Conservation (phyloP, 2,113 vertebrate species). For the Oophaga pumilio region DNA sequence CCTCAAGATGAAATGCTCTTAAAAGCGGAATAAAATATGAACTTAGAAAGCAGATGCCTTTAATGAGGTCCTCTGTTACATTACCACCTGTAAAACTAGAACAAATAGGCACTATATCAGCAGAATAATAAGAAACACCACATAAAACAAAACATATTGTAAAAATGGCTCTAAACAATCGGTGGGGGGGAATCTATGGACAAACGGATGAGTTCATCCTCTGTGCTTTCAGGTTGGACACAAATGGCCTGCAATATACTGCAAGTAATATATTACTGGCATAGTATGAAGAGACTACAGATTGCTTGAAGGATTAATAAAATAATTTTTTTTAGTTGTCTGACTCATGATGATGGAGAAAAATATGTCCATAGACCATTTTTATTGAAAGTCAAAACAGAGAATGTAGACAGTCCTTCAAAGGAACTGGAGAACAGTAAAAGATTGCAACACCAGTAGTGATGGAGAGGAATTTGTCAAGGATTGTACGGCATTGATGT, state of each 20-base stretch:
- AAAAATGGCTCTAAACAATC: slow-evolving; percentile 42
- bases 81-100: slow-evolving; percentile 59
- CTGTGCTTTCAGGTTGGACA: neutral
- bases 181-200: slow-evolving; percentile 13
- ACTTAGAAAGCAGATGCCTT: slow-evolving; percentile 69
- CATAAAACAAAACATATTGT: slow-evolving; percentile 52
- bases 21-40: slow-evolving; percentile 73
- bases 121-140: slow-evolving; percentile 58
- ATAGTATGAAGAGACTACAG: neutral
- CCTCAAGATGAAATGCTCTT: slow-evolving; percentile 66
- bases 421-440: neutral
- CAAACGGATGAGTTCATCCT: slow-evolving; percentile 28
- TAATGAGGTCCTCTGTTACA: slow-evolving; percentile 72
- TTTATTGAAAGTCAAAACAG: neutral
- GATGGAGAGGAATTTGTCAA: too few relatives aligned
- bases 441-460: neutral
- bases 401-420: neutral
- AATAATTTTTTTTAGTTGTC: neutral
- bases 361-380: neutral
- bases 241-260: neutral
- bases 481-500: too few relatives aligned
- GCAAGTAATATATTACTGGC: neutral
- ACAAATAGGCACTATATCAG: slow-evolving; percentile 66
- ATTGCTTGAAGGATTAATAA: neutral
- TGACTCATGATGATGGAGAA: neutral